Evolutionary conservation across 2,797 vertebrate genomes (phyloP).

Genomic region (Thripadectes ignobilis): DNA sequence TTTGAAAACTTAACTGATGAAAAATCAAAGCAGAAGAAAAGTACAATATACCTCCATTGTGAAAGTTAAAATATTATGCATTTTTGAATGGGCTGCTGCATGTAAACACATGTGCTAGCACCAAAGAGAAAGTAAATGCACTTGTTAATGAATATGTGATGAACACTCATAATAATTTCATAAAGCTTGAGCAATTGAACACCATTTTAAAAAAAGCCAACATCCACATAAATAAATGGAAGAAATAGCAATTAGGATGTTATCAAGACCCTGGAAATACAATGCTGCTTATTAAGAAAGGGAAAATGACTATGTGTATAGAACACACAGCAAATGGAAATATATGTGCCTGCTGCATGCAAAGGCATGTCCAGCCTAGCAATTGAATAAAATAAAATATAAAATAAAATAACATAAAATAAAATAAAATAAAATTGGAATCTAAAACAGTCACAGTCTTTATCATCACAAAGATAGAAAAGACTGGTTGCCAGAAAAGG

Average conservation of each 20-base stretch:
- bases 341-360: background rate
- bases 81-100: background rate
- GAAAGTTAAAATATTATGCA: background rate
- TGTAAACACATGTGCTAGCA: background rate
- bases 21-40: background rate
- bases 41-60: background rate
- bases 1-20: background rate
- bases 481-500: background rate
- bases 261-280: background rate
- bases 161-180: background rate
- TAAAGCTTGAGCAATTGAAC: background rate
- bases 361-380: background rate
- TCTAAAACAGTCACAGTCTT: background rate
- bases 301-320: background rate
- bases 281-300: background rate
- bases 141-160: background rate
- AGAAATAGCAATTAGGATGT: background rate
- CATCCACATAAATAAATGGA: background rate
- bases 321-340: background rate
- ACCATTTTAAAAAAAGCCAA: background rate
- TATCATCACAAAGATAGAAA: background rate
- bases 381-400: background rate
- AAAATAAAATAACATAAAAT: background rate
- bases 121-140: background rate
- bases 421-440: too few species aligned